Base-by-base conservation (phyloP, 2,797 vertebrate genomes). In the Antennarius maculatus region DNA sequence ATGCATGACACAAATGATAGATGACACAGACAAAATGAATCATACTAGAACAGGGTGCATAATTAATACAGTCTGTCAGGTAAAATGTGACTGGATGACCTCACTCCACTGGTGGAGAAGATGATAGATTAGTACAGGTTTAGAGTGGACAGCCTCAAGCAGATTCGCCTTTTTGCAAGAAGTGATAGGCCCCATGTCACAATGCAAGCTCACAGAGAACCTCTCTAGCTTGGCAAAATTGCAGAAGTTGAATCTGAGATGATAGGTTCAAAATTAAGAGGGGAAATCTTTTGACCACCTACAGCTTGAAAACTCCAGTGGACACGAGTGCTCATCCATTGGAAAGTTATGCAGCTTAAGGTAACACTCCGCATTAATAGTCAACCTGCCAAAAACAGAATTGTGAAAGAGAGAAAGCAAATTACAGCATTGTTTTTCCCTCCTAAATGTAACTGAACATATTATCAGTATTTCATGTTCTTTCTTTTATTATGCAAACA, bases 331-430 rank as follows among this genome's bases (percentile, higher is more conserved):
- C 75, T 97, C 96, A 92, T 99, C 97, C 97, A 99, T 99, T 76
- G 97, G 97, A 94, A 99, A 99, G 92, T 99, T 98, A 94, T 99
- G 97, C 92, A 99, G 97, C 92, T 98, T 97, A 93, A 99, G 96
- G 86, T 99, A 98, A 90, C 97, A 99, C 94, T 99, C 97, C 90
- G 97, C 97, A 93, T 98, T 98, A 93, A 99, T 99, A 90, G 97
- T 99, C 92, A 99, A 94, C 92, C 97, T 99, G 88, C 94, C 91
- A 90, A 77, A 89, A 88, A 91, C 82, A 91, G 77, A 91, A 84
- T 91, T 80, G 79, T 85, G 83, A 90, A 76, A 91, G 69, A 89
- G 55, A 84, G 60, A 70, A 81, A 76, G 64, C 42, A 84, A 54
- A 67, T 68, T 72, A 86, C 77, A 85, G 76, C 54, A 52, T 61